Base-by-base conservation (phyloP, 1,140 invertebrate species). In the Dendroctonus ponderosae region DNA sequence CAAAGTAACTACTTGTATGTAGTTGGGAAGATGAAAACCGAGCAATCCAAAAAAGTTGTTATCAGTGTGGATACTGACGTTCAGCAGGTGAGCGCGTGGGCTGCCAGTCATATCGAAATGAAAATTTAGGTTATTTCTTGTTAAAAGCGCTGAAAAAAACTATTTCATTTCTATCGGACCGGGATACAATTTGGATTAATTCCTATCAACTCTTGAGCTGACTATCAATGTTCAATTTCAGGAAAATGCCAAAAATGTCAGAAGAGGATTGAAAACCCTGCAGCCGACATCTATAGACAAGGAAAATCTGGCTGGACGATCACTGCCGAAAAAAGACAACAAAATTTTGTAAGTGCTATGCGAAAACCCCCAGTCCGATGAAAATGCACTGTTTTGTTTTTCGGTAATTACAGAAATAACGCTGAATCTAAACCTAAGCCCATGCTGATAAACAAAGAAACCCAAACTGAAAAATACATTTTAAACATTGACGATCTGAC, bases 251-350 rank as follows among this genome's bases (percentile, higher is more conserved):
- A 81, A 78, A 72, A 80, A 78, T 67, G 76, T 76, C 5, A 76
- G 85, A 71, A 86, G 82, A 78, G 83, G 84, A 50, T 80, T 88
- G 14, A 86, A 86, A 78, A 82, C 81, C 60, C 73, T 89, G 54
- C 86, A 89, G 76, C 83, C 81, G 64, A 78, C 83, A 48, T 85
- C 85, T 53, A 81, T 76, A 9, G 83, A 87, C 70, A 85, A 84
- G 71, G 86, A 89, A 78, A 88, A 87, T 75, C 80, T 89, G 68
- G 85, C 86, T 72, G 85, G 85, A 71, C 72, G 79, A 38, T 68
- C 75, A 56, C 49, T 43, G n/a, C 38, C n/a, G 8, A 43, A 57
- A 0, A 75, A 75, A 68, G 69, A 73, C 43, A 46, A 44, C 8
- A 75, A 74, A 65, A 61, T 67, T 57, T 9, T 48, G 75, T 76